These are phyloP conservation scores for Polydrusus tereticollis DNA, from an alignment of 2,888 invertebrate species.

Conservation along the genomic window DNA sequence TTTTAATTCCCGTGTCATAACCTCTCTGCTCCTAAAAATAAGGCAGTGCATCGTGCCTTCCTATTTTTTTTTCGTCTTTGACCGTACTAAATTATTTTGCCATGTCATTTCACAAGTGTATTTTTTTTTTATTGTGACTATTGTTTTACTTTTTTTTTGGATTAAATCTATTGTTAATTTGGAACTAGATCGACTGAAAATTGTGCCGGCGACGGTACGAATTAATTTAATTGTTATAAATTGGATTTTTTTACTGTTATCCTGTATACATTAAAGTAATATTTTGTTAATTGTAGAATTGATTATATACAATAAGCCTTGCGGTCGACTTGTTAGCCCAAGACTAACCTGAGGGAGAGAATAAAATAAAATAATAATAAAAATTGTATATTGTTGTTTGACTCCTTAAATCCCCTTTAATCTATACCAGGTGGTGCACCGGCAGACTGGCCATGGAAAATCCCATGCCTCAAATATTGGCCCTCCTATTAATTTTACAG, in stretches of 20 bases:
- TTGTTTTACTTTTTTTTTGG: conserved; percentile 46
- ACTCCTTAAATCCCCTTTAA: too few species aligned
- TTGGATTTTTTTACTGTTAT: conserved; percentile 58
- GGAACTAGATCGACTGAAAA: conserved; percentile 58
- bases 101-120: conserved; percentile 39
- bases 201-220: conserved; percentile 53
- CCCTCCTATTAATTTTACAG: too few species aligned
- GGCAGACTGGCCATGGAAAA: too few species aligned
- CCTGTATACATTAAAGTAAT: conserved; percentile 57
- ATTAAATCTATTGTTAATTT: conserved; percentile 51
- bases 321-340: conserved; percentile 67
- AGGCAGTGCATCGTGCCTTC: conserved; percentile 66
- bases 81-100: conserved; percentile 61
- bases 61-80: conserved; percentile 63
- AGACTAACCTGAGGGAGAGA: conserved; percentile 68
- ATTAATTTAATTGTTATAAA: conserved; percentile 59
- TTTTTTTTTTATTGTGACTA: conserved; percentile 12
- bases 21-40: conserved; percentile 63
- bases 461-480: too few species aligned
- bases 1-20: conserved; percentile 61
- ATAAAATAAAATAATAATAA: conserved; percentile 64
- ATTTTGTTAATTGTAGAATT: conserved; percentile 48
- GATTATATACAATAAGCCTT: conserved; percentile 57
- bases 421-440: too few species aligned
- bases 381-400: conserved; percentile 47